Conservation (phyloP, 2,888 invertebrate species). For the Cataglyphis rosenhaueri region DNA sequence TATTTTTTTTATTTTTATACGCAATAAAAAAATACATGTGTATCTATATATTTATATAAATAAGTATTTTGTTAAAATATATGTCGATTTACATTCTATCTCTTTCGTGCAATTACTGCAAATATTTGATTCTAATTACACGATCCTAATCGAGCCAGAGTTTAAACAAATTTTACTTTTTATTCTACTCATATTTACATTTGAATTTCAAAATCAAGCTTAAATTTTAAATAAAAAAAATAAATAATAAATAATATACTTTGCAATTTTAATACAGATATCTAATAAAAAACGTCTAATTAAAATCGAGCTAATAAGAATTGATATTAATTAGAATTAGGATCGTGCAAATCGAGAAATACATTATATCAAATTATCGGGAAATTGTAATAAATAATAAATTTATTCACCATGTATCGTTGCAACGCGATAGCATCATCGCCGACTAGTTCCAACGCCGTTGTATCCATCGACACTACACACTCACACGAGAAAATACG, state of each 20-base stretch:
- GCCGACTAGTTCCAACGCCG: background rate
- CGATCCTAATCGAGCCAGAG: no score
- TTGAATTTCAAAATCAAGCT: background rate
- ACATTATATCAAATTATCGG: background rate
- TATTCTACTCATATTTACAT: background rate
- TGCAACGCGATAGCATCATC: background rate
- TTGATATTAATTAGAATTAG: background rate
- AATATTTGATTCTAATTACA: no score
- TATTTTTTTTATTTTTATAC: background rate
- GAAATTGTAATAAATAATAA: background rate
- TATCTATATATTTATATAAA: background rate
- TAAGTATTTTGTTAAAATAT: background rate
- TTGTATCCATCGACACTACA: background rate
- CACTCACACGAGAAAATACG: background rate
- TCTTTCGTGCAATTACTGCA: no score
- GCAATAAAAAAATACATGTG: background rate
- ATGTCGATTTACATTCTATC: background rate
- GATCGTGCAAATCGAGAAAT: background rate
- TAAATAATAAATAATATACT: background rate
- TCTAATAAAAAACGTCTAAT: background rate
- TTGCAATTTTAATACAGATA: background rate
- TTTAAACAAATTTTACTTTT: no score
- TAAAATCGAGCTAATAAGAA: background rate
- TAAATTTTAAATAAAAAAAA: background rate
- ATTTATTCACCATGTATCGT: constrained; percentile 16